phyloP scores from a whole-genome alignment of 2,888 invertebrate species.

The Craniophora ligustri region DNA sequence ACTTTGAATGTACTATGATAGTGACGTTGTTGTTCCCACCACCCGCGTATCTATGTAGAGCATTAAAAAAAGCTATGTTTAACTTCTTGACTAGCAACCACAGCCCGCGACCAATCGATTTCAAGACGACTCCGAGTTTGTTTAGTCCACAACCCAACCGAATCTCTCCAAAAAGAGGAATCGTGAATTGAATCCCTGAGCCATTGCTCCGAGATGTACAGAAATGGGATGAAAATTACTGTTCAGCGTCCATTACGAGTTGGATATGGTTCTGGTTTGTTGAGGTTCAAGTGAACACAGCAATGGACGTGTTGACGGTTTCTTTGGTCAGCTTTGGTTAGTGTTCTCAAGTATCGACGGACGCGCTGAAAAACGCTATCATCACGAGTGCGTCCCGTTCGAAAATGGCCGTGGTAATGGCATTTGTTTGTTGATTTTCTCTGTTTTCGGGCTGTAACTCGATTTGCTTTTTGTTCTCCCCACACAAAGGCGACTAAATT shows the following conservation, averaged over 20 bases:
- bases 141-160: slow-evolving; percentile 79
- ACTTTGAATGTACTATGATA: slow-evolving; percentile 22
- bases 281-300: slow-evolving; percentile 13
- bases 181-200: slow-evolving; percentile 80
- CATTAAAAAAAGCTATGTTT: slow-evolving; percentile 61
- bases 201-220: slow-evolving; percentile 21
- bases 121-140: slow-evolving; percentile 78
- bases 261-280: background rate
- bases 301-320: slow-evolving; percentile 52
- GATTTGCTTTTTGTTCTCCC: slow-evolving; percentile 85
- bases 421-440: slow-evolving; percentile 87
- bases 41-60: slow-evolving; percentile 50
- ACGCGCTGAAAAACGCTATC: slow-evolving; percentile 78
- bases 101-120: slow-evolving; percentile 79
- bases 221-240: background rate
- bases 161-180: slow-evolving; percentile 81
- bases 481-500: slow-evolving; percentile 83
- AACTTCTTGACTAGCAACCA: slow-evolving; percentile 56
- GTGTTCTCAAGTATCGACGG: slow-evolving; percentile 33
- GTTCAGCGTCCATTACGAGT: slow-evolving; percentile 52
- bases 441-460: slow-evolving; percentile 86
- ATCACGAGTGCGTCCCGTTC: slow-evolving; percentile 85
- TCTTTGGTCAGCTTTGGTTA: slow-evolving; percentile 10
- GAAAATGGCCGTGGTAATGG: slow-evolving; percentile 86
- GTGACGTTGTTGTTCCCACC: slow-evolving; percentile 57